Percentiles rank a stretch among this genome's conserved stretches.
phyloP scores from a whole-genome alignment of 2,888 invertebrate species.

The Chaetoderma sp. region DNA sequence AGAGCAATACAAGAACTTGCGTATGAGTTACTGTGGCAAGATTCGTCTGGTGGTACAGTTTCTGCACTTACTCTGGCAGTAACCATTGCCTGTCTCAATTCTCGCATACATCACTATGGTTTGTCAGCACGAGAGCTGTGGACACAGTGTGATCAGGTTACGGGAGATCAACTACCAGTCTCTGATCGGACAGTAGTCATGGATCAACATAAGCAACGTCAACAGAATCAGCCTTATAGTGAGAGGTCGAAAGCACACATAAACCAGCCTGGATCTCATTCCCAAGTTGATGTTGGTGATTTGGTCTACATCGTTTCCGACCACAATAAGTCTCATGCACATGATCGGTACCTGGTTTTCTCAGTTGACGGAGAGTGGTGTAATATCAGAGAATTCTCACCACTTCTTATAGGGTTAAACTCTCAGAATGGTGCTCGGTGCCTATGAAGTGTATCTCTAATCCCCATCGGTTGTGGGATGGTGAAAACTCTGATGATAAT shows the following conservation, averaged over 20 bases:
- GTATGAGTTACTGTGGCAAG: slow-evolving; percentile 39
- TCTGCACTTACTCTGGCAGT: slow-evolving; percentile 13
- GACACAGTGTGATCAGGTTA: slow-evolving; percentile 40
- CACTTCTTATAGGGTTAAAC: no score
- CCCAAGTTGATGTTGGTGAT: slow-evolving; percentile 29
- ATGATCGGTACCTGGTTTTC: slow-evolving; percentile 34
- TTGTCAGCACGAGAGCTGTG: slow-evolving; percentile 39
- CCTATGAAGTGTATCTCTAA: no score
- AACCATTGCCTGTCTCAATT: slow-evolving; percentile 31
- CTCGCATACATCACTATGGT: slow-evolving; percentile 33
- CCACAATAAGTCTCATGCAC: slow-evolving; percentile 21
- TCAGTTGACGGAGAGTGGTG: slow-evolving; percentile 33
- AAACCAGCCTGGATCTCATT: no score
- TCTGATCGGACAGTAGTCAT: slow-evolving; percentile 29
- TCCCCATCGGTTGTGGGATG: no score
- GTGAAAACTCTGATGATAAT: no score
- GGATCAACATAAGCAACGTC: slow-evolving; percentile 25
- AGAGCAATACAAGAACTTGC: slow-evolving; percentile 44
- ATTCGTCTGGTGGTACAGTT: slow-evolving; percentile 28
- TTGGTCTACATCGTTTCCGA: slow-evolving; percentile 35
- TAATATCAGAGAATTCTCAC: slow-evolving; percentile 34
- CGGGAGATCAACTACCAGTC: slow-evolving; percentile 33
- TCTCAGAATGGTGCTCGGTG: no score
- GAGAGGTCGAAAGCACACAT: slow-evolving; percentile 32
- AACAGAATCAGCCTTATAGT: slow-evolving; percentile 34